Evolutionary conservation across 2,113 vertebrate genomes (phyloP).

Genomic region (Anolis sagrei): DNA sequence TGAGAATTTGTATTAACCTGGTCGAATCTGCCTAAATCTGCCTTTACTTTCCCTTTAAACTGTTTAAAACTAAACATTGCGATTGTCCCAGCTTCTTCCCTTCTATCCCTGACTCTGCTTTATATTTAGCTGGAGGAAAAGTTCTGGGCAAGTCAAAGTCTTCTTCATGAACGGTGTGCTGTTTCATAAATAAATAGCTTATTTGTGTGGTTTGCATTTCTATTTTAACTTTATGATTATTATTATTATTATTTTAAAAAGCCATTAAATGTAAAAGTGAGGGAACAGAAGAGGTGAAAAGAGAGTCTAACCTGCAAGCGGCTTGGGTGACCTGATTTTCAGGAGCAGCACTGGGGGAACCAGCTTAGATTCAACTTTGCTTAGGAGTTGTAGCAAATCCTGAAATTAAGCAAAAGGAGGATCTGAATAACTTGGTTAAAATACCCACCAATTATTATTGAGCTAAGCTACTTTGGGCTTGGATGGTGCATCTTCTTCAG

Average conservation of each 20-base stretch:
- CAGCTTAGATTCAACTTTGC: conserved; percentile 67
- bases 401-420: conserved; percentile 48
- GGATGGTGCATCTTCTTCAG: background rate
- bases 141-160: too few relatives aligned
- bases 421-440: background rate
- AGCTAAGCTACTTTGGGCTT: background rate
- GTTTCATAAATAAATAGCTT: too few relatives aligned
- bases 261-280: background rate
- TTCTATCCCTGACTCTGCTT: too few relatives aligned
- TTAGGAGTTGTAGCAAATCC: conserved; percentile 48
- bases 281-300: background rate
- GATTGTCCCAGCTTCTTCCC: too few relatives aligned
- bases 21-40: background rate
- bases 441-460: background rate
- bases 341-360: conserved; percentile 72
- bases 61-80: too few relatives aligned
- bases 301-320: conserved; percentile 74
- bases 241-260: too few relatives aligned
- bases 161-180: too few relatives aligned
- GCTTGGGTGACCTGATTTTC: conserved; percentile 80
- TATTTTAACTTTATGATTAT: too few relatives aligned
- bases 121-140: too few relatives aligned
- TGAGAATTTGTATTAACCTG: background rate
- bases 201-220: too few relatives aligned
- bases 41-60: too few relatives aligned